Evolutionary conservation across 2,888 invertebrate genomes (phyloP), one percentile per base, ranked within the genome.

Genomic region (Augiades crinisus): DNA sequence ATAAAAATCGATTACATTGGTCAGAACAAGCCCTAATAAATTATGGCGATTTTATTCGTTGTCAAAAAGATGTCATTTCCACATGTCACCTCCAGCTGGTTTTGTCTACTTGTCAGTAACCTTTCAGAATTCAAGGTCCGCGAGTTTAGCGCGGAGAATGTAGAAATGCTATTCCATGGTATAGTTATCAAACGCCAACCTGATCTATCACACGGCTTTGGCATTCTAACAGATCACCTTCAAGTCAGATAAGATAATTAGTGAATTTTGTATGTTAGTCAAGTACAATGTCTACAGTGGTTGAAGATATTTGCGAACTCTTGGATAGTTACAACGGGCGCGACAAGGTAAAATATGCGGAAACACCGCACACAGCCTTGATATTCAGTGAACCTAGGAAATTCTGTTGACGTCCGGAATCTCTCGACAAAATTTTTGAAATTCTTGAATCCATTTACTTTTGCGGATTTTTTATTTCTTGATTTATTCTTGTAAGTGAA

Each of bases 321-420:
- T 88, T 97, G 62, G 94, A 95, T 59, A 94, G 93, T 40, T 95
- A 96, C 73, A 93, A 92, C 72, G 96, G 96, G n/a, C 91, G 96
- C 73, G 96, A 97, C 87, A 96, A 96, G 92, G 94, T 94, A 86
- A 78, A 67, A 61, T 70, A 81, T 77, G 77, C 81, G 80, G 81
- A 84, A 81, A 66, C n/a, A n/a, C 46, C 3, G 12, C 33, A 43
- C 16, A n/a, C 41, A 63, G 58, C 77, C 76, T 80, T 75, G 76
- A 63, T 73, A 73, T 76, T 14, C n/a, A 3, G 31, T 33, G 38
- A 34, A 41, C 5, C 45, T 24, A 49, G 50, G 50, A 50, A 50
- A 30, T 36, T 10, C 30, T 12, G 30, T 12, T 10, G 10, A 27
- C 4, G n/a, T 27, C n/a, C n/a, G n/a, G 10, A 27, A 27, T 27